phyloP scores from a whole-genome alignment of 2,797 vertebrate species.

The Anisognathus igniventris region DNA sequence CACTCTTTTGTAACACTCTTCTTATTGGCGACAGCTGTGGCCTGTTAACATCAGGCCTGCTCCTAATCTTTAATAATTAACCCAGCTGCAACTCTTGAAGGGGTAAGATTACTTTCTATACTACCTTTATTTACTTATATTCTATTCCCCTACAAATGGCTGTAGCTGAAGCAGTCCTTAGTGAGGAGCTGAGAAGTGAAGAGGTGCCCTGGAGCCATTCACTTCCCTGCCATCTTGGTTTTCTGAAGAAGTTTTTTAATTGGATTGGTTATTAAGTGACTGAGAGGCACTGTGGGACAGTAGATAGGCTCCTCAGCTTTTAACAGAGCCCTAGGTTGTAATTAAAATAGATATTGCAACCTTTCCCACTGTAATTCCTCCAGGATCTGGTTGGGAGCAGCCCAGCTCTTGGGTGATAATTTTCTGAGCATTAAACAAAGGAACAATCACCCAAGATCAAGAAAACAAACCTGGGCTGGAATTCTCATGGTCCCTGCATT shows the following conservation, averaged over 20 bases:
- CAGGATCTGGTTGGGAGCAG: background rate
- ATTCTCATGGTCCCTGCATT: background rate
- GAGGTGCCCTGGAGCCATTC: background rate
- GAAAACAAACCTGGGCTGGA: background rate
- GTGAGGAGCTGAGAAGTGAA: background rate
- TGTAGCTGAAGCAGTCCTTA: background rate
- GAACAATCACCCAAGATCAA: background rate
- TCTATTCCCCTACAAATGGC: background rate
- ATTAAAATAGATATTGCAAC: background rate
- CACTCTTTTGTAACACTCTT: too few species aligned
- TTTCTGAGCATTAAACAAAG: background rate
- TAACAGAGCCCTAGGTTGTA: background rate
- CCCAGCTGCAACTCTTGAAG: too few species aligned
- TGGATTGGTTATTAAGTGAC: background rate
- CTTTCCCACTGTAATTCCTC: background rate
- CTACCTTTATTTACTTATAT: too few species aligned
- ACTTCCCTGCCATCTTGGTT: background rate
- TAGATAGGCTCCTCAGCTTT: background rate
- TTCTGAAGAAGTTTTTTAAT: background rate
- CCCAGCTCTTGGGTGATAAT: background rate
- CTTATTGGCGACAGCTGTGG: too few species aligned
- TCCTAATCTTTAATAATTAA: too few species aligned
- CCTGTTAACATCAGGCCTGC: too few species aligned
- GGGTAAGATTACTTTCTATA: too few species aligned
- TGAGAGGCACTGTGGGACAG: background rate